Conservation (phyloP, 2,113 vertebrate species). For the Ellobius talpinus region DNA sequence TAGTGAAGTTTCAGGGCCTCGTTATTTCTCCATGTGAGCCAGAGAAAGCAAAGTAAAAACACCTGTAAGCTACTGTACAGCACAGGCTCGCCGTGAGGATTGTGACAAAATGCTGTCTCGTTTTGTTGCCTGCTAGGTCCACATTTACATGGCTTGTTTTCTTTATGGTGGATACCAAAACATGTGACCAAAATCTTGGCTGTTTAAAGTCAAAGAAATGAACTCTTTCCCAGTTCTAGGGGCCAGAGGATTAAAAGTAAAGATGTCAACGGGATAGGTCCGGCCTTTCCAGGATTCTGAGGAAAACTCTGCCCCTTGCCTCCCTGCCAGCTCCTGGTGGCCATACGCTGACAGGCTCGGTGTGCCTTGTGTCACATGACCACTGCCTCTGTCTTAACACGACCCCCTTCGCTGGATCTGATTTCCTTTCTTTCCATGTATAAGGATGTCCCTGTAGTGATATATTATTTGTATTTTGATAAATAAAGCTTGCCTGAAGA, state of each 20-base stretch:
- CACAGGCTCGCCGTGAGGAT: fast-evolving
- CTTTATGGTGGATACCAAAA: not conserved
- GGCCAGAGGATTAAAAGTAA: not conserved
- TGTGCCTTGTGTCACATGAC: fast-evolving
- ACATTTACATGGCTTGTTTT: fast-evolving
- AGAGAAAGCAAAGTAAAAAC: not conserved
- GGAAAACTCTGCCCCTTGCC: not conserved
- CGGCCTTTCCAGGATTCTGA: not conserved
- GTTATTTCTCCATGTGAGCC: fast-evolving
- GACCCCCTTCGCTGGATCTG: not conserved
- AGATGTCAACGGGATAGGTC: not conserved
- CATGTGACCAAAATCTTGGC: not conserved
- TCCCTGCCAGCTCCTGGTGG: not conserved
- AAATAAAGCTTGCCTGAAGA: too few species aligned
- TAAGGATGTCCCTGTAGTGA: not conserved
- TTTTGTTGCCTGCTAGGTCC: not conserved
- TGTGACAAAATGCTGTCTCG: fast-evolving
- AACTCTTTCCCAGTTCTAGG: not conserved
- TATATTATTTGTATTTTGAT: too few species aligned
- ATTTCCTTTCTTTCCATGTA: not conserved
- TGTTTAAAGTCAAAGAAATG: not conserved
- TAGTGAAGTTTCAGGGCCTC: not conserved
- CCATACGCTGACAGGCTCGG: fast-evolving
- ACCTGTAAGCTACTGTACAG: fast-evolving
- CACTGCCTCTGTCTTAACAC: not conserved